Evolutionary conservation across 2,888 invertebrate species (phyloP), one percentile per base, ranked within the genome.

Genomic region (Clistopyga incitator): DNA sequence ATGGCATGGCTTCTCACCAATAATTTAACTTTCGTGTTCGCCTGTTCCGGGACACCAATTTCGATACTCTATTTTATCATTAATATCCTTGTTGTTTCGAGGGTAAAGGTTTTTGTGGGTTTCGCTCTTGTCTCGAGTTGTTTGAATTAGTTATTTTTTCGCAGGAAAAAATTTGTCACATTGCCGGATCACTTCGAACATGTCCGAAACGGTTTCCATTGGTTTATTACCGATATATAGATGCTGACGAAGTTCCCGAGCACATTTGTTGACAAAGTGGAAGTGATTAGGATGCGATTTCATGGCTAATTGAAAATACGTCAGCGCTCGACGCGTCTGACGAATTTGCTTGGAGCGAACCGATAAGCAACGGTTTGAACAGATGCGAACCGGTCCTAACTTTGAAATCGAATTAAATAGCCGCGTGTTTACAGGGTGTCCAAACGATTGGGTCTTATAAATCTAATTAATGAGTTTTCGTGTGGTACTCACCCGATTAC

Each of bases 1-100:
- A 98, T 96, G 85, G 98, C 98, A 94, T 97, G 97, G 91, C 98
- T 98, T 90, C 98, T 95, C 81, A 97, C 97, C 89, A 98, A 95
- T 92, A 97, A 95, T 94, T 97, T 97, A 85, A 96, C 95, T 94
- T 97, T 97, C 93, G 96, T 95, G 90, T 95, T 95, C 85, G 95
- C 94, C 96, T 96, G 92, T 72, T 78, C 72, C 25, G 18, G 50
- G 65, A 59, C 42, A 67, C 2, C 47, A 61, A 38, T 42, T 38
- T 18, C 4, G 11, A 20, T 38, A 38, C 34, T 38, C 18, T 20
- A 11, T 42, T 64, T 64, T 64, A 38, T 64, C 29, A 15, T 34
- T 15, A 61, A 34, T 6, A 15, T 34, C 6, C 6, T 61, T 61
- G 18, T 68, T 45, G 45, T 20, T 6, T 23, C 6, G 23, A 52